A percentile compares a stretch with the other conserved stretches of the same genome.
phyloP scores from a whole-genome alignment of 2,888 invertebrate genomes.

The Rhimphoctona megacephalus region DNA sequence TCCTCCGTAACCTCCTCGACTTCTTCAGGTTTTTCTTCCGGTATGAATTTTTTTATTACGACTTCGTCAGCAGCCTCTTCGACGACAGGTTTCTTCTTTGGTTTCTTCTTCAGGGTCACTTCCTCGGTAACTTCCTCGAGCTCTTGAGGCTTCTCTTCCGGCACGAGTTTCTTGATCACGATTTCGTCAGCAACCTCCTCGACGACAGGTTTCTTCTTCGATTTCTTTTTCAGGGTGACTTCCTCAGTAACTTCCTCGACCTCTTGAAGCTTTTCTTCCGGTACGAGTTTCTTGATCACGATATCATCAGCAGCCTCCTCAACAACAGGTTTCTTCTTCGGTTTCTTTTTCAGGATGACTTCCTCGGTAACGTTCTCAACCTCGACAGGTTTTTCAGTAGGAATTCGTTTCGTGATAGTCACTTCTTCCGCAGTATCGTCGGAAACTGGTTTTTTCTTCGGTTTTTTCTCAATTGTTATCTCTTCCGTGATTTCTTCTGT shows the following conservation, averaged over 20 bases:
- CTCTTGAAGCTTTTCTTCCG: conserved; percentile 77
- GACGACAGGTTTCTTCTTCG: conserved; percentile 74
- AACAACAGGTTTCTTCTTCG: conserved; percentile 82
- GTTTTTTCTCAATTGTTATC: conserved; percentile 72
- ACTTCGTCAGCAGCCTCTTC: conserved; percentile 85
- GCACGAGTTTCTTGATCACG: conserved; percentile 79
- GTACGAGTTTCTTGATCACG: conserved; percentile 75
- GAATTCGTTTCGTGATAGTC: conserved; percentile 74
- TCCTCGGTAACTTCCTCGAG: conserved; percentile 78
- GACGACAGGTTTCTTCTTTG: conserved; percentile 73
- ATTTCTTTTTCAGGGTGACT: conserved; percentile 66
- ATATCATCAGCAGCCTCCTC: conserved; percentile 75
- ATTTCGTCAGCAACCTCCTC: conserved; percentile 82
- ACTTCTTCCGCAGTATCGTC: conserved; percentile 73
- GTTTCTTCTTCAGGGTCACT: conserved; percentile 74
- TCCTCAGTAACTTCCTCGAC: conserved; percentile 75
- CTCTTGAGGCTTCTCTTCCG: conserved; percentile 71
- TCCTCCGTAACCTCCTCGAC: conserved; percentile 75
- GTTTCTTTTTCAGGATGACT: conserved; percentile 84
- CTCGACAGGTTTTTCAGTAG: conserved; percentile 71
- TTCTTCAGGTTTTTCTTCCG: conserved; percentile 67
- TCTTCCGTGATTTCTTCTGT: conserved; percentile 70
- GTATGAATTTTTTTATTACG: conserved; percentile 77
- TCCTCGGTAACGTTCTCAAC: conserved; percentile 82
- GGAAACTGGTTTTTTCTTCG: conserved; percentile 74